Percentiles rank a stretch among this genome's conserved stretches.
These are phyloP conservation scores for Pionites leucogaster DNA, from an alignment of 2,113 vertebrate species.

Conservation along the genomic window DNA sequence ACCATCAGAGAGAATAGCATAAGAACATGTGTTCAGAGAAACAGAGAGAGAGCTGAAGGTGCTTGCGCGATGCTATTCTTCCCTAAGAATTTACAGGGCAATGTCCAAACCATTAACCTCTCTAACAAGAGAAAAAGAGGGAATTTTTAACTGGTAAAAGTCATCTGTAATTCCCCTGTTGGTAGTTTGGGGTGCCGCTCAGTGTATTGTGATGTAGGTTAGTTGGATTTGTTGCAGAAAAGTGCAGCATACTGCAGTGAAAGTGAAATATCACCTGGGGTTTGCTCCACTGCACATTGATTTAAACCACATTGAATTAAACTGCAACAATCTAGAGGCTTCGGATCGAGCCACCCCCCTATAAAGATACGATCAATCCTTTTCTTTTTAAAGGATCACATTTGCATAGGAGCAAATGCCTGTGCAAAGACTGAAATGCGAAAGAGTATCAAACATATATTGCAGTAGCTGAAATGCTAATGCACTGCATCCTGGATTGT, in stretches of 20 bases:
- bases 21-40: not conserved
- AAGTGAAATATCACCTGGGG: slow-evolving; percentile 20
- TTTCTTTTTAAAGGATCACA: not conserved
- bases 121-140: not conserved
- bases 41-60: not conserved
- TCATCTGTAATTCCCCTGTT: not conserved
- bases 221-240: not conserved
- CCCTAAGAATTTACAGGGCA: not conserved
- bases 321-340: not conserved
- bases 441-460: not conserved
- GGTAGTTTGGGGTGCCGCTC: not conserved
- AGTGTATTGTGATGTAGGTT: not conserved
- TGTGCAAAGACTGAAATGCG: not conserved
- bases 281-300: not conserved
- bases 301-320: not conserved
- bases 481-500: not conserved
- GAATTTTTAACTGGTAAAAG: not conserved
- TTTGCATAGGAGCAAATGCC: not conserved
- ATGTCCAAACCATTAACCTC: not conserved
- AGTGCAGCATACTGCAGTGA: not conserved
- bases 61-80: not conserved
- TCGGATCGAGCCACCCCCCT: not conserved
- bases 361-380: not conserved
- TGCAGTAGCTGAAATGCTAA: slow-evolving; percentile 8
- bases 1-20: not conserved